Conservation (phyloP, 2,113 vertebrate species). For the Tychaedon coryphoeus region DNA sequence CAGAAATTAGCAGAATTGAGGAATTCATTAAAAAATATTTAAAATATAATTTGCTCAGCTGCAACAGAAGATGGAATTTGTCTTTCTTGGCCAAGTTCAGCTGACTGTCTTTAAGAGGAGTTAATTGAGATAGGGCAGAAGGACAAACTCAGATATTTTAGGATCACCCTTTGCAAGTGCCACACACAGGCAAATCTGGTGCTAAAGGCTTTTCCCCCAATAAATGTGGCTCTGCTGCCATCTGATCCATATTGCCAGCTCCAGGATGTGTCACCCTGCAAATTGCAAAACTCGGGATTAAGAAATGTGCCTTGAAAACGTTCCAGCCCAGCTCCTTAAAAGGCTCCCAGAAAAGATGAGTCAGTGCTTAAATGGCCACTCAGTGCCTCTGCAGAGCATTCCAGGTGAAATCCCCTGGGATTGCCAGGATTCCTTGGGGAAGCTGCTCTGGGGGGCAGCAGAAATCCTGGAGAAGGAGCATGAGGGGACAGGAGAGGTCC, state of each 20-base stretch:
- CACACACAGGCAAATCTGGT: background rate
- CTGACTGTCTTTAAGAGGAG: background rate
- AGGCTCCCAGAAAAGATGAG: background rate
- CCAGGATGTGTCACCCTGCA: background rate
- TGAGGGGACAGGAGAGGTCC: background rate
- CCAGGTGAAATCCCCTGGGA: background rate
- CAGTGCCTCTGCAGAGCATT: background rate
- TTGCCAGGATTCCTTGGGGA: background rate
- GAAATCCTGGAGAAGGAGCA: background rate
- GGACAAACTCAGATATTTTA: background rate
- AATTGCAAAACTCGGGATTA: background rate
- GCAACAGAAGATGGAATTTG: background rate
- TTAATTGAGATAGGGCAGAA: background rate
- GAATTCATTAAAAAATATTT: background rate
- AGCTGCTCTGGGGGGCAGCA: background rate
- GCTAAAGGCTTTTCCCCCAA: background rate
- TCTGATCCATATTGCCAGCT: background rate
- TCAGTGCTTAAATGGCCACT: conserved; percentile 4
- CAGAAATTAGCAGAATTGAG: background rate
- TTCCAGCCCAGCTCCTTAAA: background rate
- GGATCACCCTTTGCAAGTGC: background rate
- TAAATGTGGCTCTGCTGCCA: background rate
- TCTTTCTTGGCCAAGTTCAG: background rate
- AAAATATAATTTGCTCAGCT: background rate
- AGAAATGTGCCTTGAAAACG: background rate